Conservation (phyloP, 1,140 invertebrate species). For the Heterodera schachtii region DNA sequence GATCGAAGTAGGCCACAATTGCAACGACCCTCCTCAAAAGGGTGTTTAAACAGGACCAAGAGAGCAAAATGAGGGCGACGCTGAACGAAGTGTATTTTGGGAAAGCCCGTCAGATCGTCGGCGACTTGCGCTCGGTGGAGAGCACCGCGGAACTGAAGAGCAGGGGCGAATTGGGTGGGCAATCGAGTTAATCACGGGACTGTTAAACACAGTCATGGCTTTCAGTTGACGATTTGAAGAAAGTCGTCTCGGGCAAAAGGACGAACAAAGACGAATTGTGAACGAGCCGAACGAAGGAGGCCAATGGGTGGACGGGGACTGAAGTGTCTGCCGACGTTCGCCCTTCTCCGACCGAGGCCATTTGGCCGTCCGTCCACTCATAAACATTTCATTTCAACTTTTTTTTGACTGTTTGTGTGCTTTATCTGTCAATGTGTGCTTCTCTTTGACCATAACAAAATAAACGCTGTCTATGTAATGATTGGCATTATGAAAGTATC, state of each 20-base stretch:
- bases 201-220: not conserved
- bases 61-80: slow-evolving; percentile 97
- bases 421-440: too few relatives aligned
- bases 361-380: too few relatives aligned
- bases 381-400: too few relatives aligned
- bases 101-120: slow-evolving; percentile 97
- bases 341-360: too few relatives aligned
- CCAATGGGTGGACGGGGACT: too few relatives aligned
- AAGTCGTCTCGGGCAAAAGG: slow-evolving; percentile 31
- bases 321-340: too few relatives aligned
- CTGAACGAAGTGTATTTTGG: slow-evolving; percentile 99
- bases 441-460: too few relatives aligned
- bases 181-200: not conserved
- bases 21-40: slow-evolving; percentile 66
- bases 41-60: slow-evolving; percentile 84
- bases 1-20: slow-evolving; percentile 69
- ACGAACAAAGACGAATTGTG: slow-evolving; percentile 29
- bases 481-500: too few relatives aligned
- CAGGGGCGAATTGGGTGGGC: slow-evolving; percentile 33
- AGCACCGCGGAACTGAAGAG: slow-evolving; percentile 40
- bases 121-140: slow-evolving; percentile 77
- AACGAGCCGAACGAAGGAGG: not conserved
- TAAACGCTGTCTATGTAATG: too few relatives aligned
- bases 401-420: too few relatives aligned
- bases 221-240: slow-evolving; percentile 38